Evolutionary conservation across 2,888 invertebrate genomes (phyloP), one percentile per base, ranked within the genome.

Genomic region (Drosophila macrospina): DNA sequence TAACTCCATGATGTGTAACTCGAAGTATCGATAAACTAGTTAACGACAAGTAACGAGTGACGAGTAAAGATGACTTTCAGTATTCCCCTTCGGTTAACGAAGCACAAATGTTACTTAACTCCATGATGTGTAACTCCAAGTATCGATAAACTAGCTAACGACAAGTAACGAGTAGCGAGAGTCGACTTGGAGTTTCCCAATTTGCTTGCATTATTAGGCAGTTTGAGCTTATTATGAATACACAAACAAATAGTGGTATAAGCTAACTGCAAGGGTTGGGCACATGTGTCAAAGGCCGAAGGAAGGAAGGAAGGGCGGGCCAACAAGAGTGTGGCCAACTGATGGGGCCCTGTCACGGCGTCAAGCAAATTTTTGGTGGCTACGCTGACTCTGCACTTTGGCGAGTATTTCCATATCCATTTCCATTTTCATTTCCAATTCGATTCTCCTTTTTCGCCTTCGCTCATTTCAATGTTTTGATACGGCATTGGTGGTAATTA

Each of bases 311-410:
- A 20, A 20, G 20, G 20, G 20, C 1, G 3, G 20, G 20, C 20
- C 1, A 20, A 3, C 20, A 20, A 20, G 20, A 20, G 20, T 2
- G 20, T 26, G 44, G 24, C 13, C 24, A 26, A 44, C 54, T 56
- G 56, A 56, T 52, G 36, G 56, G 56, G 30, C 42, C 56, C 41
- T 36, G 68, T 77, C 68, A 77, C 54, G 67, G 42, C 36, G 32
- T 20, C 20, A 48, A 13, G 30, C 45, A 16, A 34, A 51, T 59
- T 68, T 37, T 48, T 16, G 39, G 15, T 36, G 24, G 39, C 39
- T 50, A 50, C 48, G 78, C 80, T 86, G 81, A 82, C 84, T 36
- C n/a, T 54, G 86, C 86, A 74, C 11, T 77, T 74, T 48, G 1
- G 8, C 20, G 8, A 20, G 13, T 30, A 36, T 57, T 52, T 61